Percentiles rank a stretch among this genome's conserved stretches.
Evolutionary conservation across 2,797 vertebrate species (phyloP).

Genomic region (Spondyliosoma cantharus): DNA sequence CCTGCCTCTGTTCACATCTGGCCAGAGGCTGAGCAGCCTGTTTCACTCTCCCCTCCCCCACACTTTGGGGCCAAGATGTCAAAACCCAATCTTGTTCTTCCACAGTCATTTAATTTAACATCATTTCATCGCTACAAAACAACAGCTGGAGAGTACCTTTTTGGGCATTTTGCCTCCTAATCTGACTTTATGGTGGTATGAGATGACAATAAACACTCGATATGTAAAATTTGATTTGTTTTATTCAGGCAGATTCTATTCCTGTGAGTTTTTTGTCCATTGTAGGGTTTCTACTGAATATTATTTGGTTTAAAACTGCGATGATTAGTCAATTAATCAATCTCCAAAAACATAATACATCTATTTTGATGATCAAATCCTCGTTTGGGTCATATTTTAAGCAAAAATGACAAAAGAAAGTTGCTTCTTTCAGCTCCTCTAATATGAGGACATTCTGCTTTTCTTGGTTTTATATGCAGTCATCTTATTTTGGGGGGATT

Average conservation of each 20-base stretch:
- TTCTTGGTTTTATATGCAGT: neutral
- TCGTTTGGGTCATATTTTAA: no score
- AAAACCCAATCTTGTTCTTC: slow-evolving; percentile 3
- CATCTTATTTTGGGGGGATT: no score
- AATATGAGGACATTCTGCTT: neutral
- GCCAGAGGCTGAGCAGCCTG: slow-evolving; percentile 29
- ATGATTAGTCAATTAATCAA: neutral
- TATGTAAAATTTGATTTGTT: neutral
- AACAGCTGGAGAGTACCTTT: neutral
- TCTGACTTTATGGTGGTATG: neutral
- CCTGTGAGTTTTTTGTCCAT: neutral
- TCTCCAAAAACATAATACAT: neutral
- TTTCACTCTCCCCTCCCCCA: neutral
- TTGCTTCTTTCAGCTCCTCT: no score
- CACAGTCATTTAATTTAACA: neutral
- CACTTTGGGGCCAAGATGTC: slow-evolving; percentile 1
- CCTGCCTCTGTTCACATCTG: slow-evolving; percentile 53
- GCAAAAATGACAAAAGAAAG: neutral
- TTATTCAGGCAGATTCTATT: neutral
- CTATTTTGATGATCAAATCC: neutral
- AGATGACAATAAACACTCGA: neutral
- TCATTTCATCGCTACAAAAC: neutral
- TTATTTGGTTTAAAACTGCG: neutral
- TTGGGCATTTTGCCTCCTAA: neutral
- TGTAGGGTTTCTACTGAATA: neutral